Evolutionary conservation across 2,797 vertebrate species (phyloP), one percentile per base, ranked within the genome.

Genomic region (Okamejei kenojei): DNA sequence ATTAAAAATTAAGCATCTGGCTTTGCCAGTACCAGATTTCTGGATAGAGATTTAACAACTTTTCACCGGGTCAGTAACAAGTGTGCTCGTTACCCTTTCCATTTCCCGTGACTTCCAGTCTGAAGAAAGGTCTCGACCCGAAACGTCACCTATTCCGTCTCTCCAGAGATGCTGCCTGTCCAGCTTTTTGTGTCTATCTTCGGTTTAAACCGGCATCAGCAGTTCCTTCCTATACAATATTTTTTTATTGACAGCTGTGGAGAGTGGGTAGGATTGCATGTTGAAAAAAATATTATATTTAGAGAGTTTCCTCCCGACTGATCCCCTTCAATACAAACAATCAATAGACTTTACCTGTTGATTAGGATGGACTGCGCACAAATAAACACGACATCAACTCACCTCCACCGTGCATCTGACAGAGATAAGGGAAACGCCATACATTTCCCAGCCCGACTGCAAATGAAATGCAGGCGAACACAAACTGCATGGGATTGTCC

Each of bases 341-440:
- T 11, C 74, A 26, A 15, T 81, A 6, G 80, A 82, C 38, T 54
- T 54, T 23, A 9, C 38, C 80, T 58, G 45, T 23, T 82, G 80
- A 82, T 23, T 26, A 23, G 38, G 54, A 79, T 32, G 77, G 58
- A 61, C 13, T 7, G n/a, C 11, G 19, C 19, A 71, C 2, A 90
- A 68, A 90, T 8, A 38, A 35, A 58, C 35, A 8, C 15, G 35
- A n/a, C 7, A 81, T 19, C 58, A 71, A 38, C 98, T 97, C 95
- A 99, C 98, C 98, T 96, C 98, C 98, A 93, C 98, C 98, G 0
- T 99, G 98, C 97, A 97, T 97, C 94, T 99, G 98, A 94, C 98
- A 99, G 35, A 99, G 96, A 94, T 99, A 99, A 0, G 98, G 98
- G 94, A 99, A 99, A 58, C 98, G 96, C 98, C 98, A 99, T 58